Base-by-base conservation (phyloP, 2,113 vertebrate species). In the Collichthys lucidus region DNA sequence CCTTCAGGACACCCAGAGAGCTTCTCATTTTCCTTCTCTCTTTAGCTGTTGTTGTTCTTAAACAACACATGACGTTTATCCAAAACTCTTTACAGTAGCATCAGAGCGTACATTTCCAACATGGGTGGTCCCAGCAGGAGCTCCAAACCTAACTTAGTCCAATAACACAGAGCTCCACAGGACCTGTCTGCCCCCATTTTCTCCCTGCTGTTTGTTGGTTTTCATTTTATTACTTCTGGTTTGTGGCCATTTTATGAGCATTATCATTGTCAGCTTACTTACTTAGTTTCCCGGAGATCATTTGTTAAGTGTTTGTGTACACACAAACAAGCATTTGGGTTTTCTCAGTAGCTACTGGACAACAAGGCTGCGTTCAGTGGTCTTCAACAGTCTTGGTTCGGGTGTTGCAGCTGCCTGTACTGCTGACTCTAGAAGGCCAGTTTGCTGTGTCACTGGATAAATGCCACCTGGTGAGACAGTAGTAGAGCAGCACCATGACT, bases 1-100 rank as follows among this genome's bases (percentile, higher is more conserved):
- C 42, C 67, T 42, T 8, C 29, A 24, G 84, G 75, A 92, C 89
- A 88, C 88, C 89, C 89, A 87, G 26, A 66, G 47, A 83, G 90
- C 70, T 52, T 55, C 74, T 69, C 50, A 7, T 74, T 87, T 66
- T 59, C 78, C 64, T 69, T 53, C 62, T 61, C 22, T 67, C 19
- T 61, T 31, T 31, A 57, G 56, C 72, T 63, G 7, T 29, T 83
- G 40, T 72, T 67, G 50, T 72, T 70, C 8, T 62, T 55, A 19
- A 53, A 40, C 61, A 53, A 17, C 86, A 83, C 85, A 82, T 85
- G 86, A 59, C 86, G 77, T 76, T 90, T 77, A 73, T 60, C 49
- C 77, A 64, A 20, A 68, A 47, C 75, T 42, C 71, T 47, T 84
- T 82, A 65, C 80, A 44, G 83, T 68, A 67, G 61, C 72, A 47